Conservation (phyloP, 2,888 invertebrate genomes). For the Drosophila picticornis region DNA sequence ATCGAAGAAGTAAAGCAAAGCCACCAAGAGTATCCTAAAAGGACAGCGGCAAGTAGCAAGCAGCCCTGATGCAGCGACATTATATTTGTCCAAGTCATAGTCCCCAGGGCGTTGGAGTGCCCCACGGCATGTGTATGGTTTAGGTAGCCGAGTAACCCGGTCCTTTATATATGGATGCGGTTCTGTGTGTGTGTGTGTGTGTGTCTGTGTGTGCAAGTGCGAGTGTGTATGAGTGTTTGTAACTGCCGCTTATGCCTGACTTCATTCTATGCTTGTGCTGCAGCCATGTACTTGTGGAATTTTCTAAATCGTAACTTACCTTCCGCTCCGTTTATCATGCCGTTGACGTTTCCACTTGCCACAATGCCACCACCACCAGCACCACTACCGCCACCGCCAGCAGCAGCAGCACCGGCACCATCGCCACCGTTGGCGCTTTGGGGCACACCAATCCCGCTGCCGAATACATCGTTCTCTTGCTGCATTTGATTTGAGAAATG, state of each 20-base stretch:
- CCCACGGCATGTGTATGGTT: constrained; percentile 23
- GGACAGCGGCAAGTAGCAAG: constrained; percentile 14
- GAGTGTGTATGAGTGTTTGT: constrained; percentile 56
- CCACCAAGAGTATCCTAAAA: constrained; percentile 48
- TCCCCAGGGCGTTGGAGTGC: constrained; percentile 47
- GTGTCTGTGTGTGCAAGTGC: constrained; percentile 12
- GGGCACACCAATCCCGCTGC: constrained; percentile 58
- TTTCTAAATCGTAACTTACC: constrained; percentile 83
- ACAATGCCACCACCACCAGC: constrained; percentile 44
- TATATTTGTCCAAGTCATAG: constrained; percentile 64
- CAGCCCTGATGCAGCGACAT: constrained; percentile 43
- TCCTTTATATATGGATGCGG: constrained; percentile 35
- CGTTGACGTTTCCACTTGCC: constrained; percentile 79
- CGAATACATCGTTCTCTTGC: constrained; percentile 83
- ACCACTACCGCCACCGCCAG: constrained; percentile 29
- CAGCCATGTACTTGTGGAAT: constrained; percentile 69
- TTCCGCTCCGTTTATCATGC: constrained; percentile 83
- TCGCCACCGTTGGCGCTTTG: constrained; percentile 38
- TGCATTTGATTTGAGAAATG: constrained; percentile 84
- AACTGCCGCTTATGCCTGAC: constrained; percentile 69
- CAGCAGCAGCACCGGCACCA: constrained; percentile 3
- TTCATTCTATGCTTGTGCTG: constrained; percentile 62
- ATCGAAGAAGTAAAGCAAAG: constrained; percentile 54
- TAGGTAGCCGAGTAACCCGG: constrained; percentile 31
- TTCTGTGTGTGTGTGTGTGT: constrained; percentile 17